Base-by-base conservation (phyloP, 2,888 invertebrate genomes). In the Auanema freiburgensis region DNA sequence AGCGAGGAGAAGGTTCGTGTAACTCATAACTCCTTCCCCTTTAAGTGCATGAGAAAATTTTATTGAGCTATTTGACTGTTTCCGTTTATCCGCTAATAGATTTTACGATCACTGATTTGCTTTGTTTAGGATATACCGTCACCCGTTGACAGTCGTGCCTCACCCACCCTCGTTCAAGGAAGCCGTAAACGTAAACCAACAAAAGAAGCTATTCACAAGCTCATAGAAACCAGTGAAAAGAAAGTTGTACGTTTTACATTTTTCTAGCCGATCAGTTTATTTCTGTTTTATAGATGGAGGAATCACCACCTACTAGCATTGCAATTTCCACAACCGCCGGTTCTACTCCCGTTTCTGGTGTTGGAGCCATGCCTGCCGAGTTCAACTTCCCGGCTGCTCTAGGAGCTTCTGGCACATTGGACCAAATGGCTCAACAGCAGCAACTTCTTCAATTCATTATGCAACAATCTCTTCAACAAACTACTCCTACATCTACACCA, bases 101-200 rank as follows among this genome's bases (percentile, higher is more conserved):
- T 21, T 21, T 21, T 21, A 5, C 46, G 21, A 16, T 21, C 18
- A 16, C 53, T 21, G 18, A 23, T 24, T 11, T 55, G n/a, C 16
- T n/a, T n/a, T 55, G 16, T 41, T 16, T 52, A 70, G 65, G 67
- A 72, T 14, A 63, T 56, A 1, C 65, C 65, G 24, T 70, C 69
- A 5, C 69, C 72, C 23, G 65, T 68, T 8, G 68, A 66, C 56
- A 68, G 70, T 33, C 59, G 68, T 3, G 61, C 57, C 6, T 72
- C 72, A 11, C 72, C 72, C 16, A 46, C 44, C 14, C 55, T 61
- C 4, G 25, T 46, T 4, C 64, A 59, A 12, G 79, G 79, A n/a
- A 61, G 71, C 49, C 49, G 75, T 21, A 79, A 79, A 64, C 61
- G 79, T 18, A 79, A 79, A 59, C 77, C 78, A 21, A 71, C 71